phyloP scores from a whole-genome alignment of 1,140 invertebrate species.

The Drosophila repletoides region DNA sequence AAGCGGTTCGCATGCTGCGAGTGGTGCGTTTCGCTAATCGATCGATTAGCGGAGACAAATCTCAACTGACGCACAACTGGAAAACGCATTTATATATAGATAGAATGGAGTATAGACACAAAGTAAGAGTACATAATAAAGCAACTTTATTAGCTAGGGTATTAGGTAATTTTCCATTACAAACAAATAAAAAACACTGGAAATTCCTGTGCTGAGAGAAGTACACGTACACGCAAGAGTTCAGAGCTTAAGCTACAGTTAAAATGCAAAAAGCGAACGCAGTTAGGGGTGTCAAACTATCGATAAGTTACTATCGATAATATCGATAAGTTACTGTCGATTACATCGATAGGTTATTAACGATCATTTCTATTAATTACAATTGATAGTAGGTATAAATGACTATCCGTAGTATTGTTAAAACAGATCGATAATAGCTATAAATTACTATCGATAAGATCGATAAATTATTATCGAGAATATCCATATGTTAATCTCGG shows the following conservation, averaged over 20 bases:
- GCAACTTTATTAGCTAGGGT: constrained; percentile 57
- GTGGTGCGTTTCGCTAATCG: constrained; percentile 34
- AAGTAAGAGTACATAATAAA: background rate
- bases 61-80: constrained; percentile 28
- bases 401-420: too few relatives aligned
- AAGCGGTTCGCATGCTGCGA: constrained; percentile 27
- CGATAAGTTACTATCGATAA: too few relatives aligned
- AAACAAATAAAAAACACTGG: too few relatives aligned
- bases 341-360: too few relatives aligned
- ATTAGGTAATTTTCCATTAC: constrained; percentile 72
- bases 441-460: too few relatives aligned
- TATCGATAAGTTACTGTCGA: too few relatives aligned
- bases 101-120: background rate
- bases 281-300: too few relatives aligned
- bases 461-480: too few relatives aligned
- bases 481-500: too few relatives aligned
- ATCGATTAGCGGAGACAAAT: constrained; percentile 29
- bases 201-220: constrained; percentile 24
- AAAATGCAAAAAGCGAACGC: constrained; percentile 37
- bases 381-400: too few relatives aligned
- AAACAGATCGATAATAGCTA: too few relatives aligned
- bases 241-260: constrained; percentile 23
- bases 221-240: constrained; percentile 20
- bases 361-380: too few relatives aligned
- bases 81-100: constrained; percentile 6